phyloP scores from a whole-genome alignment of 2,113 vertebrate species.

The Coryphaenoides rupestris region DNA sequence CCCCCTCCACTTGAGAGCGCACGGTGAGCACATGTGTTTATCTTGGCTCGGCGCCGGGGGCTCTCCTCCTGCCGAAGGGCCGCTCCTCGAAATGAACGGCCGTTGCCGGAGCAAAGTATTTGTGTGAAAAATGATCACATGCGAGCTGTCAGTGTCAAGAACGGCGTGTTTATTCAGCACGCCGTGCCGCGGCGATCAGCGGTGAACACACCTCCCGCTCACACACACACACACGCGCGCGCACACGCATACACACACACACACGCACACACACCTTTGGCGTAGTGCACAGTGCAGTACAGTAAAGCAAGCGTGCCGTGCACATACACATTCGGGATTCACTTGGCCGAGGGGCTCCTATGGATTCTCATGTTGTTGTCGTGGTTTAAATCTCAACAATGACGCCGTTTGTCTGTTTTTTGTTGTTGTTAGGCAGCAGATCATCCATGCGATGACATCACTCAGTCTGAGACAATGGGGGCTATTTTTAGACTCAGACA shows the following conservation, averaged over 20 bases:
- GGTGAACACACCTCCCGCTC: slow-evolving; percentile 36
- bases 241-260: slow-evolving; percentile 17
- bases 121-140: slow-evolving; percentile 53
- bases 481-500: slow-evolving; percentile 65
- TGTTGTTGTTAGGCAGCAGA: slow-evolving; percentile 50
- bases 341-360: slow-evolving; percentile 39
- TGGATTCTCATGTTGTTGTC: slow-evolving; percentile 23
- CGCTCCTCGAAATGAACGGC: slow-evolving; percentile 33
- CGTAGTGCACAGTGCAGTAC: too few relatives aligned
- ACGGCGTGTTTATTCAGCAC: slow-evolving; percentile 31
- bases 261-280: slow-evolving; percentile 18
- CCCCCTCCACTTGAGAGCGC: too few relatives aligned
- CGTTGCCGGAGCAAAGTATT: slow-evolving; percentile 20
- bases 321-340: slow-evolving; percentile 15
- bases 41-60: too few relatives aligned
- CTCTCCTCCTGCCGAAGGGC: slow-evolving; percentile 37
- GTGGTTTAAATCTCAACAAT: slow-evolving; percentile 5
- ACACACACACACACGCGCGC: slow-evolving; percentile 11
- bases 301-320: neutral
- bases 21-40: slow-evolving; percentile 30
- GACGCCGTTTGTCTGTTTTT: slow-evolving; percentile 49
- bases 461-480: slow-evolving; percentile 53
- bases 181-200: neutral
- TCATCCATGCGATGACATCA: slow-evolving; percentile 63
- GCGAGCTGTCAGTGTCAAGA: slow-evolving; percentile 48